phyloP scores from a whole-genome alignment of 2,797 vertebrate species.

The Anomalospiza imberbis region DNA sequence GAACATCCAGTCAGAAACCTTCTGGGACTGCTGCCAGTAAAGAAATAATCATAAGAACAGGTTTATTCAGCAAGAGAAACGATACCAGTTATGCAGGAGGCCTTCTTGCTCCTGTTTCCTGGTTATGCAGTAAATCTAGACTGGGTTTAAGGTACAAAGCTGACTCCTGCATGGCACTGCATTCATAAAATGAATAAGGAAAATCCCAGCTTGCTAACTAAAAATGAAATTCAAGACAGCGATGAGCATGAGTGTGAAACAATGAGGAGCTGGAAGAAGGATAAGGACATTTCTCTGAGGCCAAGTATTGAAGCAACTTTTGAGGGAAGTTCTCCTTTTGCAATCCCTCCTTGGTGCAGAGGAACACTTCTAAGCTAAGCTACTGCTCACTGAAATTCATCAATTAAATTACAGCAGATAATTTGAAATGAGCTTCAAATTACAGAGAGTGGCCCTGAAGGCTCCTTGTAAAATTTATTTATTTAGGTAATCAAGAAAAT shows the following conservation, averaged over 20 bases:
- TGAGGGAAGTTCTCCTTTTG: background rate
- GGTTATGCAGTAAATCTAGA: background rate
- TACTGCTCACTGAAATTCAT: background rate
- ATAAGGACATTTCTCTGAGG: background rate
- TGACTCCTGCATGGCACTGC: background rate
- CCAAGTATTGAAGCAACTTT: background rate
- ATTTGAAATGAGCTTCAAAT: background rate
- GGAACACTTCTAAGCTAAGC: background rate
- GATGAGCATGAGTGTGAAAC: background rate
- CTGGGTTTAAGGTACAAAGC: background rate
- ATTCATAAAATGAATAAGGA: background rate
- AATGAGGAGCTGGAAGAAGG: background rate
- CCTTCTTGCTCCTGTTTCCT: background rate
- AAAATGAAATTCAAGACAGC: background rate
- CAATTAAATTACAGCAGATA: background rate
- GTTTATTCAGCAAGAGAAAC: background rate
- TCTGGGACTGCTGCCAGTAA: background rate
- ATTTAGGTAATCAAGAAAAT: constrained; percentile 2
- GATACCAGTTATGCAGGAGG: background rate
- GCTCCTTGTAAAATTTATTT: background rate
- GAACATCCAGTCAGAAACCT: background rate
- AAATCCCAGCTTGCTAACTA: background rate
- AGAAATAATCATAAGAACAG: background rate
- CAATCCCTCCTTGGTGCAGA: background rate
- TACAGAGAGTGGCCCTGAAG: background rate